Percentiles rank a stretch among this genome's conserved stretches.
Evolutionary conservation across 1,140 invertebrate species (phyloP).

Genomic region (Tetramorium parvispinum): DNA sequence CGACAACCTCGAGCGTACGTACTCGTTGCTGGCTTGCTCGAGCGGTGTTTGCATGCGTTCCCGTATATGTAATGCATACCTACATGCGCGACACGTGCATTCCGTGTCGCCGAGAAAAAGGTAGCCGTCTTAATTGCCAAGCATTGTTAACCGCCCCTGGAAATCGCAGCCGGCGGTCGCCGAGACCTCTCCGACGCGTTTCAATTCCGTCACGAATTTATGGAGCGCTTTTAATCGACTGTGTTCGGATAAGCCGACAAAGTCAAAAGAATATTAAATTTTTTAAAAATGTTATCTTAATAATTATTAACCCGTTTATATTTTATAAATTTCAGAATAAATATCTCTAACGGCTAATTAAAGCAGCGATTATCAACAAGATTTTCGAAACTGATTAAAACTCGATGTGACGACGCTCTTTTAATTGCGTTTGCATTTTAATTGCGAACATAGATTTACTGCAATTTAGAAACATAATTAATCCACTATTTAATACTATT

Average conservation of each 20-base stretch:
- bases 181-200: background rate
- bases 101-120: background rate
- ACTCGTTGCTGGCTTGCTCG: constrained; percentile 14
- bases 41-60: constrained; percentile 2
- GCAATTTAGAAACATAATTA: background rate
- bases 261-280: background rate
- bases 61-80: background rate
- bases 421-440: background rate
- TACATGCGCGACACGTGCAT: background rate
- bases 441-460: background rate
- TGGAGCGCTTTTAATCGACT: background rate
- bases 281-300: background rate
- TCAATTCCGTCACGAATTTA: background rate
- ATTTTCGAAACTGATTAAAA: background rate
- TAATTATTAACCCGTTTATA: background rate
- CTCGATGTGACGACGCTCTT: background rate
- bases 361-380: background rate
- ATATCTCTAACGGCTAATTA: background rate
- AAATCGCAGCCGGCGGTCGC: constrained; percentile 10
- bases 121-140: constrained; percentile 14
- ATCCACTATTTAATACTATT: background rate
- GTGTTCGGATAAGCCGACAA: background rate
- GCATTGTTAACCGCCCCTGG: background rate
- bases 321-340: background rate
- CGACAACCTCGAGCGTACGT: constrained; percentile 18